Evolutionary conservation across 2,888 invertebrate genomes (phyloP), one percentile per base, ranked within the genome.

Genomic region (Venusia cambrica): DNA sequence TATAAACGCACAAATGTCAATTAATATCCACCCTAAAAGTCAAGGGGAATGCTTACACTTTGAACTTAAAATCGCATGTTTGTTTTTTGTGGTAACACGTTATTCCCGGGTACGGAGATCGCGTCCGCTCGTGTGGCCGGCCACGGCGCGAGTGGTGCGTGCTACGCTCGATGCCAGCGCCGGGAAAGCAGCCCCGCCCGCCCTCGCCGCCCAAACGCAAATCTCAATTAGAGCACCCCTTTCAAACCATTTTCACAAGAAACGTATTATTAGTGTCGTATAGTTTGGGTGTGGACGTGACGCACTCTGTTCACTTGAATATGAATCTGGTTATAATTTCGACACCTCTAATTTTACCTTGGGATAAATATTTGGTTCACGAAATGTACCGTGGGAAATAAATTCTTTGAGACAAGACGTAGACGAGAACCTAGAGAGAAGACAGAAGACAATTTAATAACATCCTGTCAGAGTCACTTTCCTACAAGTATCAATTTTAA

Each of bases 111-210:
- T 20, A 39, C 35, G 34, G 28, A 30, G 42, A 26, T 18, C 34
- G 55, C 83, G 83, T 80, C 71, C 65, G 73, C 34, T 53, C 71
- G 46, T 58, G 30, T 18, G 61, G 71, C 57, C 64, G 62, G 55
- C 52, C 55, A 71, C 57, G 67, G 57, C 57, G 61, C 59, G 74
- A 74, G 60, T 76, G 74, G 28, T 57, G 38, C 30, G 37, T 52
- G 58, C 17, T 9, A 14, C 38, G 77, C 74, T 74, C 72, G 32
- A 38, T 38, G 27, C 60, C 56, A 46, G 52, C 41, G 60, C 52
- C 60, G 71, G 81, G 67, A 78, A 83, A 77, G 54, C 56, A 64
- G 64, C 55, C 62, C 68, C 70, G 68, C 70, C 71, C 73, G 71
- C 68, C 39, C 30, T 57, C 57, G 63, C 62, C 70, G 72, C 77